A percentile compares a stretch with the other conserved stretches of the same genome.
phyloP scores from a whole-genome alignment of 2,113 vertebrate species.

The Pavo muticus region DNA sequence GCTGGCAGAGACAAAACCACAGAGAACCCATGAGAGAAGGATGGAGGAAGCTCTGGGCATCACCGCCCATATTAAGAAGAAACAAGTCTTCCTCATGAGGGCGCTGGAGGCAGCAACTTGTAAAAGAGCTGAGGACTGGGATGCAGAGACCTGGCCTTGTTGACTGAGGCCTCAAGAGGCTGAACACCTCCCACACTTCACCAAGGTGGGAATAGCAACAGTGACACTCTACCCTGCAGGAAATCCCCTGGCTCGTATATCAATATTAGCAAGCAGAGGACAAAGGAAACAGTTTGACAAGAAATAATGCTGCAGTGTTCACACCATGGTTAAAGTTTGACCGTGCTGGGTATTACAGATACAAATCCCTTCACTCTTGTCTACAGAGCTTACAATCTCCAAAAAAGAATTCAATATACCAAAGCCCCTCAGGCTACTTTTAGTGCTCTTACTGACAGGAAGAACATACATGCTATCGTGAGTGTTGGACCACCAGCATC shows the following conservation, averaged over 20 bases:
- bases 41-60: background rate
- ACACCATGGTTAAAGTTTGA: background rate
- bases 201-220: background rate
- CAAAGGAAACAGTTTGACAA: background rate
- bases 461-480: background rate
- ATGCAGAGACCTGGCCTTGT: background rate
- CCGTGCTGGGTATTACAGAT: background rate
- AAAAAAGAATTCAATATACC: background rate
- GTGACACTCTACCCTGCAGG: background rate
- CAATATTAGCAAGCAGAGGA: background rate
- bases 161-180: background rate
- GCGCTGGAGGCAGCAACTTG: background rate
- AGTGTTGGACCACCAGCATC: background rate
- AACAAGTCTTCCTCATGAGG: background rate
- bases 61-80: background rate
- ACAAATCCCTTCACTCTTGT: background rate
- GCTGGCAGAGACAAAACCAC: constrained; percentile 63
- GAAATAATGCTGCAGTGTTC: background rate
- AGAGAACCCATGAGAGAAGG: background rate
- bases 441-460: background rate
- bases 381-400: background rate
- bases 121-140: background rate
- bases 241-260: too few species aligned
- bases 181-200: background rate
- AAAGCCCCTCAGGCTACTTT: background rate